Evolutionary conservation across 2,113 vertebrate species (phyloP), one percentile per base, ranked within the genome.

Genomic region (Columba janthina): DNA sequence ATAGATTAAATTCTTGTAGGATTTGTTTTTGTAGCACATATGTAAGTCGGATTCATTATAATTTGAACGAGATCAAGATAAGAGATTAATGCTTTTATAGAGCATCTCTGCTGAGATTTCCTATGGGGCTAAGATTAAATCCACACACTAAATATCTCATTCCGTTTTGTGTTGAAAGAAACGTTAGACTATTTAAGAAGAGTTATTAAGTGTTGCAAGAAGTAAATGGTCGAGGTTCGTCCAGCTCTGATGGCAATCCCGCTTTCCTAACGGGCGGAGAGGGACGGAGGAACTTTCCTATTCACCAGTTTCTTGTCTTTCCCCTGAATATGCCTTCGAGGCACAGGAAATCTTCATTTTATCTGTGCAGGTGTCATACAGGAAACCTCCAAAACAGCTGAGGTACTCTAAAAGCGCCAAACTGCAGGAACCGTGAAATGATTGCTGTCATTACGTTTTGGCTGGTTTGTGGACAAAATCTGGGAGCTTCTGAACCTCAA

Each of bases 41-140:
- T 91, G 91, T 94, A 84, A 94, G 92, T 85, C 80, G 88, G 90
- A 38, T 92, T 89, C 92, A 58, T 80, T 94, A 85, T 78, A 80
- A 87, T 90, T 90, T 88, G 57, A 65, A 88, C 51, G 86, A 91
- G 92, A 96, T 96, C 94, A 65, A 96, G 92, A 93, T 95, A 95
- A 94, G 88, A 87, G 88, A 85, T 80, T 85, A 88, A 80, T 91
- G 50, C 34, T 90, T 82, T 82, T 84, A 42, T 65, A 89, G 95
- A 85, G 92, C 96, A 95, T 96, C 96, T 95, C 78, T 93, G 70
- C 58, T 34, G 89, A 83, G 74, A 65, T 85, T 95, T 93, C 89
- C 86, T 83, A 60, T 19, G 22, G 71, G 60, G 36, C 31, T 76
- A 61, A 91, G 70, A 85, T 62, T 93, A 88, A 91, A 90, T 56